Evolutionary conservation across 2,888 invertebrate genomes (phyloP), one percentile per base, ranked within the genome.

Genomic region (Parapristionchus giblindavisi): DNA sequence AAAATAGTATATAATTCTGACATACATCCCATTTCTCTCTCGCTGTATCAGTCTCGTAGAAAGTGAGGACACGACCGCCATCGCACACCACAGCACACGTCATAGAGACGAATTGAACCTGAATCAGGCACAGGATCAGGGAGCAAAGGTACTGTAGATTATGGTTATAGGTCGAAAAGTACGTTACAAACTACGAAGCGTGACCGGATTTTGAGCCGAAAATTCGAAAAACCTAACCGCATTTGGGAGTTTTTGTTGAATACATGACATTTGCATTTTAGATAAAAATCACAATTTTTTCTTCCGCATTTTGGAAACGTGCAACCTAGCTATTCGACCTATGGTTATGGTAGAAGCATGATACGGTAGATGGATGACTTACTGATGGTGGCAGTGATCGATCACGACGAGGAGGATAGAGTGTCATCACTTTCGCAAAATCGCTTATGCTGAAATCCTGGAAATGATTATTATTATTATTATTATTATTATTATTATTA

Each of bases 351-450:
- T n/a, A n/a, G n/a, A n/a, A n/a, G n/a, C n/a, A n/a, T n/a, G n/a
- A n/a, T n/a, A n/a, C n/a, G n/a, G n/a, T 8, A 17, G 43, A 43
- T 43, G 11, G 54, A 17, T 54, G n/a, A 52, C 68, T 68, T 17
- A 58, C 71, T 11, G 71, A 71, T n/a, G 71, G 71, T 1, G 71
- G 71, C 17, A 71, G 56, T 29, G 71, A 71, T 54, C 54, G 71
- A 6, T 24, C 71, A n/a, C 71, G n/a, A 24, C 73, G 32, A 32
- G 43, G 73, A 8, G 73, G 73, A 14, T 51, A 34, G 1, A 71
- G 56, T 14, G 29, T 71, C 29, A 40, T 34, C 29, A 71, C 56
- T 29, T 73, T 60, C 60, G 29, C 61, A 24, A 61, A 27, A 3
- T 38, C 70, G 2, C 38, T 36, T 27, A 68, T 36, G 21, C 24